These are phyloP conservation scores for Acinonyx jubatus DNA, from an alignment of 2,113 vertebrate species.

Conservation along the genomic window DNA sequence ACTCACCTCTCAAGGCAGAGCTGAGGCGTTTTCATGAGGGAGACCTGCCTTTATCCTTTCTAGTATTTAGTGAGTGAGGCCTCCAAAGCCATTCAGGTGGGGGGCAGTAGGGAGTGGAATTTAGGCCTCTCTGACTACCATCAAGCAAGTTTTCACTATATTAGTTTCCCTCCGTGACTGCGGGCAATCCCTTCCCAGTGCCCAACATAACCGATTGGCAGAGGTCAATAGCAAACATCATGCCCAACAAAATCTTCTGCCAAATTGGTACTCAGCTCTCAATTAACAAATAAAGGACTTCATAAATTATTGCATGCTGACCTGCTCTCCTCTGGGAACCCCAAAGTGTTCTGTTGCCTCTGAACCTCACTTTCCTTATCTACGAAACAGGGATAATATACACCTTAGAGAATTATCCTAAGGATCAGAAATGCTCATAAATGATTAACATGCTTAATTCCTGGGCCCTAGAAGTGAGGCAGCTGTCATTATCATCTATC, in stretches of 20 bases:
- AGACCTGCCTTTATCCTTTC: neutral
- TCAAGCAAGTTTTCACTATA: neutral
- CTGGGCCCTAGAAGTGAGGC: neutral
- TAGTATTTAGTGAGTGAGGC: neutral
- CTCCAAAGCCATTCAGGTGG: neutral
- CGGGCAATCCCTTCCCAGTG: neutral
- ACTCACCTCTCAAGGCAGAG: neutral
- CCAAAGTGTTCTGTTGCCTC: neutral
- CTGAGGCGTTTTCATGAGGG: neutral
- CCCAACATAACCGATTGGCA: neutral
- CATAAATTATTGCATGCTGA: neutral
- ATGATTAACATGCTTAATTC: neutral
- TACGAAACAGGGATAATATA: neutral
- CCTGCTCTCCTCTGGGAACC: neutral
- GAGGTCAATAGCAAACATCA: neutral
- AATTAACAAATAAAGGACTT: neutral
- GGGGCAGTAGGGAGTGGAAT: neutral
- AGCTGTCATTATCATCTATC: neutral
- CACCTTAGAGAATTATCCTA: neutral
- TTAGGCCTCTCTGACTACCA: neutral
- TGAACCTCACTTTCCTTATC: neutral
- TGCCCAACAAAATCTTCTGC: neutral
- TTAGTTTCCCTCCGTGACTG: neutral
- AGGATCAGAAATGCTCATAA: conserved; percentile 7
- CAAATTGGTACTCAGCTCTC: neutral